phyloP scores from a whole-genome alignment of 2,888 invertebrate species.

The Agrochola circellaris region DNA sequence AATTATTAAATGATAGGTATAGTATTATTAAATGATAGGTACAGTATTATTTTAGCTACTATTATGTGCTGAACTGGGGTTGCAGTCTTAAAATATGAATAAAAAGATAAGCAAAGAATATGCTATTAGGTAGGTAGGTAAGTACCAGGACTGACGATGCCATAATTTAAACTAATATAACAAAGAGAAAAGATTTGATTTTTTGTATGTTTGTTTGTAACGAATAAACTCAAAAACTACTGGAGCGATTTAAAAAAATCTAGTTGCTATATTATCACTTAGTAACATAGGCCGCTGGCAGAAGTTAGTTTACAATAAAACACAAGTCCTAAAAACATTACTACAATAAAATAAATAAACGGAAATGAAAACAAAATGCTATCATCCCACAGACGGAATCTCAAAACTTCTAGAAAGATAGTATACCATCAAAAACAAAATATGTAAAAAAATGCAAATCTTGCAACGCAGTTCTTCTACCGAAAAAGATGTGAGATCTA shows the following conservation, averaged over 20 bases:
- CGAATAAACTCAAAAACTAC: no score
- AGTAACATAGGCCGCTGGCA: no score
- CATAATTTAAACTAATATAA: no score
- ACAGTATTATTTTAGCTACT: not conserved
- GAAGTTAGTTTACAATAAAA: not conserved
- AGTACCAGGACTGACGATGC: not conserved
- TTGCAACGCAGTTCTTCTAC: no score
- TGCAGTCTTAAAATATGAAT: not conserved
- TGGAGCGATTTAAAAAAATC: no score
- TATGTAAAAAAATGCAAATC: no score
- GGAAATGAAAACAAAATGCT: not conserved
- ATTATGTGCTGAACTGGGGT: no score
- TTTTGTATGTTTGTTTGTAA: no score
- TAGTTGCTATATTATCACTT: no score
- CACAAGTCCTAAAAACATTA: not conserved
- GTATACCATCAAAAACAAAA: no score
- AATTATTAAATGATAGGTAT: not conserved
- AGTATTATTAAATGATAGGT: not conserved
- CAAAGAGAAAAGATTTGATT: no score
- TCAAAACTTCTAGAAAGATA: not conserved
- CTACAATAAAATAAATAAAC: not conserved
- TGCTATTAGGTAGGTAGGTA: not conserved
- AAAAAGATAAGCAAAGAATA: not conserved
- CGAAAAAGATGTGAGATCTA: no score
- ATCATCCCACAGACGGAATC: not conserved